A percentile compares a stretch with the other conserved stretches of the same genome.
phyloP scores from a whole-genome alignment of 2,113 vertebrate species.

The Sceloporus tristichus region DNA sequence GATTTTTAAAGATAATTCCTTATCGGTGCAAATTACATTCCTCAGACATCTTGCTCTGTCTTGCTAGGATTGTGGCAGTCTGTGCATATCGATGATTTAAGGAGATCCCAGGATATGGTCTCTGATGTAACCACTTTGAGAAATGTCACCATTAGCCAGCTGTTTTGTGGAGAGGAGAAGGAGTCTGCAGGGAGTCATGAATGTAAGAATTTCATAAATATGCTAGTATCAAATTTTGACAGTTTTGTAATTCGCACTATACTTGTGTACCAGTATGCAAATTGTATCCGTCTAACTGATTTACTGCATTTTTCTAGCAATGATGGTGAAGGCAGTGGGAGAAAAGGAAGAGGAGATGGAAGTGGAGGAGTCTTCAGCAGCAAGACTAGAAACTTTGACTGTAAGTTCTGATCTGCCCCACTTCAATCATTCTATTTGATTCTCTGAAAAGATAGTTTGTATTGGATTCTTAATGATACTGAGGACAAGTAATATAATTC shows the following conservation, averaged over 20 bases:
- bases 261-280: slow-evolving; percentile 8
- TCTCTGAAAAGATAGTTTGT: not conserved
- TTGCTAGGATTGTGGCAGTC: slow-evolving; percentile 90
- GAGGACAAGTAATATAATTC: not conserved
- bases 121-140: slow-evolving; percentile 89
- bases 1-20: not conserved
- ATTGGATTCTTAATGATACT: not conserved
- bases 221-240: slow-evolving; percentile 24
- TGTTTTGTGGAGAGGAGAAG: slow-evolving; percentile 78
- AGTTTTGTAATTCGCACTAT: not conserved
- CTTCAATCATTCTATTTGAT: not conserved
- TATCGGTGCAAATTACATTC: not conserved
- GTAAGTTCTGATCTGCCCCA: slow-evolving; percentile 59
- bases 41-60: not conserved
- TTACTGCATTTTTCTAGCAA: slow-evolving; percentile 28
- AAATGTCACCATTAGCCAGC: slow-evolving; percentile 88
- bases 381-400: not conserved
- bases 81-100: slow-evolving; percentile 94
- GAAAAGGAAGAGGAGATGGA: slow-evolving; percentile 10
- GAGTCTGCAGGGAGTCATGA: slow-evolving; percentile 23
- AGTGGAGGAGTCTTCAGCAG: fast-evolving
- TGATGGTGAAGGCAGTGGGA: not conserved
- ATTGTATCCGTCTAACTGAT: slow-evolving; percentile 26
- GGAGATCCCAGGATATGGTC: slow-evolving; percentile 85
- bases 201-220: slow-evolving; percentile 68